Conservation (phyloP, 92 coral and sea anemone species). For the Plumapathes pennacea region DNA sequence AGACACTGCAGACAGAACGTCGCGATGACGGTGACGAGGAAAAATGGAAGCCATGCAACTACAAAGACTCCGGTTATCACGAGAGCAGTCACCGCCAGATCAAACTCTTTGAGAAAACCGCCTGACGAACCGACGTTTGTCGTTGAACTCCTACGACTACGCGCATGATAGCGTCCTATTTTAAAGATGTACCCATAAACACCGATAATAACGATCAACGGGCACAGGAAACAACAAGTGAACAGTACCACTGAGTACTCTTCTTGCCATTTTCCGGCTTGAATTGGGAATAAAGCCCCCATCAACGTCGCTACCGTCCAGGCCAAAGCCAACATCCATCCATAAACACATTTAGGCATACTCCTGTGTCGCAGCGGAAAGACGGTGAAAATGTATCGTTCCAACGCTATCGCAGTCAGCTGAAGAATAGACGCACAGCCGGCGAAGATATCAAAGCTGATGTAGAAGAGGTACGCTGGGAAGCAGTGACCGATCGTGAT, state of each 20-base stretch:
- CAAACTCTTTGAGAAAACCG: slow-evolving; percentile 58
- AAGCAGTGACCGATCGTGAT: slow-evolving; percentile 40
- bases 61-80: slow-evolving; percentile 74
- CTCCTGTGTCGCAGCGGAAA: slow-evolving; percentile 77
- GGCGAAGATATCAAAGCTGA: slow-evolving; percentile 72
- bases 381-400: slow-evolving; percentile 70
- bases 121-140: slow-evolving; percentile 58
- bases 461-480: slow-evolving; percentile 44
- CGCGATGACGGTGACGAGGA: slow-evolving; percentile 59
- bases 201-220: slow-evolving; percentile 55
- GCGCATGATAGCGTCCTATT: slow-evolving; percentile 60
- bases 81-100: slow-evolving; percentile 66
- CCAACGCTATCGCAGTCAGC: slow-evolving; percentile 84
- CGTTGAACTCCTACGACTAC: slow-evolving; percentile 19
- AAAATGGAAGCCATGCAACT: slow-evolving; percentile 84
- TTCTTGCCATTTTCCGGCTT: slow-evolving; percentile 24
- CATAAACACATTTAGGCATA: slow-evolving; percentile 50
- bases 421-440: slow-evolving; percentile 93
- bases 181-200: slow-evolving; percentile 69
- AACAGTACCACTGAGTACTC: slow-evolving; percentile 48
- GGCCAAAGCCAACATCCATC: slow-evolving; percentile 51
- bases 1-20: slow-evolving; percentile 41
- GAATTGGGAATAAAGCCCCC: slow-evolving; percentile 57
- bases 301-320: slow-evolving; percentile 58
- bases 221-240: slow-evolving; percentile 59